Conservation (phyloP, 2,888 invertebrate genomes). For the Teinopalpus imperialis region DNA sequence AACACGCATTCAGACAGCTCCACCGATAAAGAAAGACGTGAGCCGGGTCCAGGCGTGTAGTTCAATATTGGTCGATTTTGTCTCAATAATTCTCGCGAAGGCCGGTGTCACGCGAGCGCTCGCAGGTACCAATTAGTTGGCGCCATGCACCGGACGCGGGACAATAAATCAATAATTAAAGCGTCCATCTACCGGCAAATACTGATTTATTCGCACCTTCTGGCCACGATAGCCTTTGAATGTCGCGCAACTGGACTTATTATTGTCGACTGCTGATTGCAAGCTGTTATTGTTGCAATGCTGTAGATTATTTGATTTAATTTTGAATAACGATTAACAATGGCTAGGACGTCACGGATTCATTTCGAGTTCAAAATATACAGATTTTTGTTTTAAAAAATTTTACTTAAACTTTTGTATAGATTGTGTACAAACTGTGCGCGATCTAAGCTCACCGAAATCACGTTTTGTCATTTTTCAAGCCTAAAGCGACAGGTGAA, state of each 20-base stretch:
- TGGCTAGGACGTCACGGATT: too few species aligned
- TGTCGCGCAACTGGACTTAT: slow-evolving; percentile 49
- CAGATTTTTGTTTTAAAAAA: too few species aligned
- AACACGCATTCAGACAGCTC: slow-evolving; percentile 5
- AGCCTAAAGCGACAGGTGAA: too few species aligned
- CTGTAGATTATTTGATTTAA: too few species aligned
- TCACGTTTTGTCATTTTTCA: too few species aligned
- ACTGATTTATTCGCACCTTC: slow-evolving; percentile 74
- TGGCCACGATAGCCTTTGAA: slow-evolving; percentile 59
- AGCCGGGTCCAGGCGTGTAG: slow-evolving; percentile 42
- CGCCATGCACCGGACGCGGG: slow-evolving; percentile 54
- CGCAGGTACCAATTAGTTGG: slow-evolving; percentile 73
- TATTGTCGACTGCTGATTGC: slow-evolving; percentile 52
- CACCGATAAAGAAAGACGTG: slow-evolving; percentile 55
- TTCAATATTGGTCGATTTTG: slow-evolving; percentile 68
- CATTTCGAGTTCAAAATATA: too few species aligned
- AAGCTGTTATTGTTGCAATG: slow-evolving; percentile 19
- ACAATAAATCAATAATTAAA: slow-evolving; percentile 81
- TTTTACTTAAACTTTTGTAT: too few species aligned
- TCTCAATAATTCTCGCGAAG: slow-evolving; percentile 64
- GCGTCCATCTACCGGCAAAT: slow-evolving; percentile 76
- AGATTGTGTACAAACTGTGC: too few species aligned
- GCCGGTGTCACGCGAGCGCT: slow-evolving; percentile 71
- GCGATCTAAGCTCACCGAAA: too few species aligned
- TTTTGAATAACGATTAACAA: too few species aligned